Conservation (phyloP, 2,113 vertebrate genomes). For the Globicephala melas region DNA sequence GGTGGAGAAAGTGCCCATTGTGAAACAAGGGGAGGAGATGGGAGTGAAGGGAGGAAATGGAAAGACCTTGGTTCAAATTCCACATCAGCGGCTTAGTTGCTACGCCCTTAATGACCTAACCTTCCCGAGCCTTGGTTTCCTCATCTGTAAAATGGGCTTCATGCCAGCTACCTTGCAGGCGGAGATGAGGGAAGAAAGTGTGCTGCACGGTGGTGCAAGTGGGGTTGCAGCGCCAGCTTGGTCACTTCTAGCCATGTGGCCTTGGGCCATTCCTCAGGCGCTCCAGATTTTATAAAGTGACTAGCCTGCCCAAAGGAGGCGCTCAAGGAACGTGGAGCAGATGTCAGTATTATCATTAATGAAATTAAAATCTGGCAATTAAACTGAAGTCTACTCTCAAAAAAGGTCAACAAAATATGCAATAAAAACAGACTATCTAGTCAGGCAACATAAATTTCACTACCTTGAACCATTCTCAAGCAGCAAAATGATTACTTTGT, state of each 20-base stretch:
- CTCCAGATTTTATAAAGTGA: neutral
- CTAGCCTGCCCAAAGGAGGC: neutral
- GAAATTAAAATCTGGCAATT: neutral
- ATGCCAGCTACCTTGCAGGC: neutral
- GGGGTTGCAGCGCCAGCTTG: too few species aligned
- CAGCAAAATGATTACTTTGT: constrained; percentile 66
- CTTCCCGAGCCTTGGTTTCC: neutral
- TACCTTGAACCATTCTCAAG: constrained; percentile 65
- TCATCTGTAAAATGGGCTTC: neutral
- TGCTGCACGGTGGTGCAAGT: neutral
- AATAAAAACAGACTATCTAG: constrained; percentile 39
- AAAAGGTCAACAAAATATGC: neutral
- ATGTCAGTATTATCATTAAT: neutral
- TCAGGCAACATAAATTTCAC: constrained; percentile 57
- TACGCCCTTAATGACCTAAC: neutral
- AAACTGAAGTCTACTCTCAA: neutral
- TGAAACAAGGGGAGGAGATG: neutral
- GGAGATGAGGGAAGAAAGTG: neutral
- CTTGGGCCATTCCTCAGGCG: neutral
- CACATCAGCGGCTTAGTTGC: neutral
- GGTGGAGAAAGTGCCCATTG: neutral
- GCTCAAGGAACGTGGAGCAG: neutral
- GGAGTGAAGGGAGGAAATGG: neutral
- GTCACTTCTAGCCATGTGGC: neutral
- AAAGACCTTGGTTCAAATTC: neutral